These are phyloP conservation scores for Coelopa pilipes DNA, from an alignment of 2,888 invertebrate species.

Conservation along the genomic window DNA sequence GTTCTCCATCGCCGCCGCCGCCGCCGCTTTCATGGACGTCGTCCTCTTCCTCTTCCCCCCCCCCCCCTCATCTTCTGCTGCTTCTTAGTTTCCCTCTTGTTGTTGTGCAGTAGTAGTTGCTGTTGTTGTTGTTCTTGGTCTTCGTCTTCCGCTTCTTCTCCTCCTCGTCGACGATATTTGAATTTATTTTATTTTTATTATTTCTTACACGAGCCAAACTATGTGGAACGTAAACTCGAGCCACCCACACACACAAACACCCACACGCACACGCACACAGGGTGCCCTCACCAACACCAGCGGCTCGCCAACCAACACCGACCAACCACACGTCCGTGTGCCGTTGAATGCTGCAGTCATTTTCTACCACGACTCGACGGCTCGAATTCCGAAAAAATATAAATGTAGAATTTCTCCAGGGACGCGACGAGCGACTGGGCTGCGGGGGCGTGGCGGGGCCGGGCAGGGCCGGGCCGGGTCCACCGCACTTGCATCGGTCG, in stretches of 20 bases:
- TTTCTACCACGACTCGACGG: conserved; percentile 11
- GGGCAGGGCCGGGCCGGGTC: background rate
- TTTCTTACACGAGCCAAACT: conserved; percentile 8
- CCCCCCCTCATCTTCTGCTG: background rate
- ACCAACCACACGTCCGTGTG: background rate
- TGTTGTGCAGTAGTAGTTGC: background rate
- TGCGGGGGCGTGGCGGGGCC: background rate
- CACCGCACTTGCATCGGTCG: background rate
- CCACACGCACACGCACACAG: background rate
- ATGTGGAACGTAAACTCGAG: conserved; percentile 12
- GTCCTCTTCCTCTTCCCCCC: background rate
- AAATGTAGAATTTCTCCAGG: conserved; percentile 18
- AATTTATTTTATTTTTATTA: conserved; percentile 6
- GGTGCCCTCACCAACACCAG: no score
- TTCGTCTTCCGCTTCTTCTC: background rate
- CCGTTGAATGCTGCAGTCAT: background rate
- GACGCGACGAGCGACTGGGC: background rate
- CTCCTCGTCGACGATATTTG: background rate
- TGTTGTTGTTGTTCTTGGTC: background rate
- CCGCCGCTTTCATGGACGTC: no score
- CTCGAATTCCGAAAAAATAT: conserved; percentile 19
- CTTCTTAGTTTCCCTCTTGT: background rate
- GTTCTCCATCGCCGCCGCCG: background rate
- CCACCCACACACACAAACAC: background rate
- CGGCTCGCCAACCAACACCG: no score